Evolutionary conservation across 2,113 vertebrate genomes (phyloP), one percentile per base, ranked within the genome.

Genomic region (Scalopus aquaticus): DNA sequence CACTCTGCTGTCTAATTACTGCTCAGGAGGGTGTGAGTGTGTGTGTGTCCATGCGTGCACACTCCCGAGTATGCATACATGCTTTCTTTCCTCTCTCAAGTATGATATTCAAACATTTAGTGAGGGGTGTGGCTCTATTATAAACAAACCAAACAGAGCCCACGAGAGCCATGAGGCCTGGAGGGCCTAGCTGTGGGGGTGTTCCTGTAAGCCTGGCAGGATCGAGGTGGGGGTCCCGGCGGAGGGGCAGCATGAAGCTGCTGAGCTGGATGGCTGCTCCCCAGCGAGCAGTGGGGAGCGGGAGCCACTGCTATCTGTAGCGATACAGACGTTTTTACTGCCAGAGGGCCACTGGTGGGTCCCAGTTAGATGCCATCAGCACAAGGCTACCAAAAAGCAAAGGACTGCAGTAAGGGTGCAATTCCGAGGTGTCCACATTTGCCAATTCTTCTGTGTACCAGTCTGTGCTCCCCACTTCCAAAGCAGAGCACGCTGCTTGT

Each of bases 51-150:
- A 30, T 10, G 24, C 37, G 13, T n/a, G 17, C 7, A 9, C 20
- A 0, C 2, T 15, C 22, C 9, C 13, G 16, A 58, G n/a, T 2
- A 51, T 5, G 8, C 46, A 49, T 16, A 51, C 16, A 17, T 51
- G 49, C 44, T 49, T 74, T 65, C 69, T 67, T 78, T 51, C 44
- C 30, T 78, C 22, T 5, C 42, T 56, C 37, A 69, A 60, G 12
- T 65, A 37, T 60, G 81, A 86, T 54, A 51, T 10, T 90, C 56
- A 78, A 79, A 90, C 54, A 69, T 10, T 77, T 77, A 87, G 39
- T 30, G 88, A 91, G 5, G 54, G 49, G 56, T 20, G 77, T 16
- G 26, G 13, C 8, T 60, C 4, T 44, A 16, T 37, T 3, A 72
- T 3, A 77, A 58, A 7, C 30, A 74, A 32, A n/a, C 44, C 32